Base-by-base conservation (phyloP, 2,888 invertebrate genomes). In the Andrena camellia region DNA sequence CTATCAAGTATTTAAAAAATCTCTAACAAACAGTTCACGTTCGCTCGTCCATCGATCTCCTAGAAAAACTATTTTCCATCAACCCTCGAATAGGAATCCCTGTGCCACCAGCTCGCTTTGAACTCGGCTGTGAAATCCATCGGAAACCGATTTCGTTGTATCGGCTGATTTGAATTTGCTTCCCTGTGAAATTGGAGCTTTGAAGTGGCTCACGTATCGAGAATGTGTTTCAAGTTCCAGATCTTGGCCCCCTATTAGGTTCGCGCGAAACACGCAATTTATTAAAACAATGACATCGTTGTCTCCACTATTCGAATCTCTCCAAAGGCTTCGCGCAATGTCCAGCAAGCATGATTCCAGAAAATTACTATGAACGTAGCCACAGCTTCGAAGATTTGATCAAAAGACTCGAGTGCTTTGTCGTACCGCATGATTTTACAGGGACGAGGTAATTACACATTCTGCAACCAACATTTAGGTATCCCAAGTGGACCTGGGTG, bases 131-230 rank as follows among this genome's bases (percentile, higher is more conserved):
- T 4, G 29, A 80, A 35, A 70, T 29, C 26, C 63, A 50, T 42
- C 20, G 42, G 50, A 60, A 75, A 69, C 42, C 74, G 57, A 78
- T 78, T 66, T 20, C 60, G 35, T 33, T 31, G 52, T 60, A 54
- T 81, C 68, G 72, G 17, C 29, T 23, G n/a, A 73, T 68, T 78
- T 66, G 48, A 67, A 67, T 68, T 75, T 62, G 66, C 31, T 23
- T 31, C 64, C 2, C 42, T 17, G 70, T 52, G 42, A 67, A 66
- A 77, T 68, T 62, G 73, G 26, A 23, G 17, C 72, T 69, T 75
- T 69, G 52, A 64, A 64, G 60, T 69, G 72, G 48, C 20, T 35
- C 52, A 17, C n/a, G 42, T 33, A 50, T 70, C 42, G 35, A 7
- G 52, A 8, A 59, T 48, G 31, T n/a, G 60, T n/a, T 54, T 54